Evolutionary conservation across 1,140 invertebrate species (phyloP), one percentile per base, ranked within the genome.

Genomic region (Nomia melanderi): DNA sequence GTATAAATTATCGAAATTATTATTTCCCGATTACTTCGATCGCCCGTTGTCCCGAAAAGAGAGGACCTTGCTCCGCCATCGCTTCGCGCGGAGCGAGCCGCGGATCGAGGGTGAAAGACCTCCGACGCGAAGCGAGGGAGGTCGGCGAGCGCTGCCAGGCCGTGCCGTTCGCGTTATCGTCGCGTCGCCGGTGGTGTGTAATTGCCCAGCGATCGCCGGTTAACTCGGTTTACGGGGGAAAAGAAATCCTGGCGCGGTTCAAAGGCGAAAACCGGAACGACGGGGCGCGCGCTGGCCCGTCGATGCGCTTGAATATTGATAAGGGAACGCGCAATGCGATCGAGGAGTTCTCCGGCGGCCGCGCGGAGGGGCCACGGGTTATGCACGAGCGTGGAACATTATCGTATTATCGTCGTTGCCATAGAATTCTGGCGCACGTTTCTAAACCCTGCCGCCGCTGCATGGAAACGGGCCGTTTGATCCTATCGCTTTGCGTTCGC

Each of bases 381-480:
- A 62, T 36, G 41, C 39, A 33, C 54, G 27, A 64, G 25, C 53
- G 44, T 31, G 7, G 25, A 69, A 62, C 75, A 64, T 82, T 82
- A 73, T 75, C 79, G 79, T 44, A 78, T 82, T 78, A 77, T 44
- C 63, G 23, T 62, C 64, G 78, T 82, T 82, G 41, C 44, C 60
- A 73, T 78, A 72, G 67, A 73, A 75, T 74, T 59, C 80, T 23
- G 41, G 59, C 29, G 47, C 63, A 27, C 36, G 77, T 57, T 65
- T 53, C 47, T 29, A 64, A 39, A 47, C 63, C 17, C 41, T 12
- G 17, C 12, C 44, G n/a, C 17, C 44, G n/a, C 36, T 11, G 33
- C 33, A 41, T 62, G 57, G 20, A 31, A 59, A 57, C 54, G 20
- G 25, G 12, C 8, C 12, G 56, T 53, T 57, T 39, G 74, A 71